Evolutionary conservation across 2,888 invertebrate genomes (phyloP).

Genomic region (Spodoptera littoralis): DNA sequence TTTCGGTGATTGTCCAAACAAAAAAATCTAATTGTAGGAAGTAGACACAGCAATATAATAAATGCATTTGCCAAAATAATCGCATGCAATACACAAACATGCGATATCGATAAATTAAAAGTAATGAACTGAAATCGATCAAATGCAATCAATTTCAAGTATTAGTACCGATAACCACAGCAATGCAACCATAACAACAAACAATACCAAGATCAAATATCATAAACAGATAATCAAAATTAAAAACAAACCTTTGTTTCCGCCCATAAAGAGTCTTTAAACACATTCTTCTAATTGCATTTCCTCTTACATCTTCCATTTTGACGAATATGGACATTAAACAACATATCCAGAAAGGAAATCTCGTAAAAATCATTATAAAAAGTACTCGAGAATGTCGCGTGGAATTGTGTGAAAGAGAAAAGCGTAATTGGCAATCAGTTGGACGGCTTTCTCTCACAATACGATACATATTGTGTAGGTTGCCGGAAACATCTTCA

Average conservation of each 20-base stretch:
- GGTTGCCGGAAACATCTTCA: conserved; percentile 54
- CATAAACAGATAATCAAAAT: not conserved
- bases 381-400: conserved; percentile 59
- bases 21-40: conserved; percentile 37
- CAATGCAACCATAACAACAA: too few relatives aligned
- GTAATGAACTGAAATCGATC: conserved; percentile 18
- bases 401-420: conserved; percentile 62
- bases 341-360: conserved; percentile 30
- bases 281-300: not conserved
- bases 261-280: conserved; percentile 1
- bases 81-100: conserved; percentile 7
- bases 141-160: conserved; percentile 25
- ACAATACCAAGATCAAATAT: too few relatives aligned
- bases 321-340: conserved; percentile 38
- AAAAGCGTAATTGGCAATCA: conserved; percentile 74
- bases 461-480: conserved; percentile 58
- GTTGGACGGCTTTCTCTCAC: conserved; percentile 72
- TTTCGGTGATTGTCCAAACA: conserved; percentile 20
- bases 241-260: conserved; percentile 2
- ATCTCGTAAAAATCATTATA: conserved; percentile 51
- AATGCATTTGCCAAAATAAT: conserved; percentile 37
- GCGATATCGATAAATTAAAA: conserved; percentile 16
- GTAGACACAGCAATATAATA: conserved; percentile 19
- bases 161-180: conserved; percentile 8
- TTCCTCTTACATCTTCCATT: conserved; percentile 14